Evolutionary conservation across 2,888 invertebrate species (phyloP), one percentile per base, ranked within the genome.

Genomic region (Thera obeliscata): DNA sequence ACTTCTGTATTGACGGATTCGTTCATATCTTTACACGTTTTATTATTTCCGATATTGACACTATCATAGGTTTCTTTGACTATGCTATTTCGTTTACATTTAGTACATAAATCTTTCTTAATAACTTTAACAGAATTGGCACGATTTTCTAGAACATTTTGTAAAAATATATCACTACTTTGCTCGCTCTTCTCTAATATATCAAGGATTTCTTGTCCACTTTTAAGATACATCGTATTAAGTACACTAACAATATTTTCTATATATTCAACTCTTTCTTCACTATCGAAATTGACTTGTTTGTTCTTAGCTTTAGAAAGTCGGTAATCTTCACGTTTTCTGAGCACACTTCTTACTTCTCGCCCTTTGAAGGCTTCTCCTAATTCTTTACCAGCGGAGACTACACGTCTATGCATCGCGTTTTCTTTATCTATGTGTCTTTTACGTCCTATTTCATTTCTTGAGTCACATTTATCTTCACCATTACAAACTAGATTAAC

Each of bases 221-320:
- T 60, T 55, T 61, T 67, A 61, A 64, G 59, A 64, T 63, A 70
- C 70, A 67, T 71, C 6, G 61, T 61, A 36, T 62, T 70, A 35
- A 72, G 46, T 61, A 72, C 63, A 55, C 74, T 67, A 38, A 69
- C 61, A 66, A 57, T 12, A 36, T 67, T 56, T 54, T 63, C 58
- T 67, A 72, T 62, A 70, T 71, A 71, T 59, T 72, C 66, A 66
- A 65, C 67, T 52, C 65, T 70, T 49, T 74, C 74, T 48, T 72
- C 70, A 61, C 73, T 74, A 56, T 58, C 61, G 38, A 73, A 76
- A 81, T 81, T 81, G 74, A 81, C 81, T 61, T 74, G 74, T 63
- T 75, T 75, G 33, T 81, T 74, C 22, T 56, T 57, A 43, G 64
- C 70, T 61, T 60, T 66, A 56, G n/a, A 49, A 56, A 49, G 56